phyloP scores from a whole-genome alignment of 2,797 vertebrate genomes.

The Spinibarbus caldwelli region DNA sequence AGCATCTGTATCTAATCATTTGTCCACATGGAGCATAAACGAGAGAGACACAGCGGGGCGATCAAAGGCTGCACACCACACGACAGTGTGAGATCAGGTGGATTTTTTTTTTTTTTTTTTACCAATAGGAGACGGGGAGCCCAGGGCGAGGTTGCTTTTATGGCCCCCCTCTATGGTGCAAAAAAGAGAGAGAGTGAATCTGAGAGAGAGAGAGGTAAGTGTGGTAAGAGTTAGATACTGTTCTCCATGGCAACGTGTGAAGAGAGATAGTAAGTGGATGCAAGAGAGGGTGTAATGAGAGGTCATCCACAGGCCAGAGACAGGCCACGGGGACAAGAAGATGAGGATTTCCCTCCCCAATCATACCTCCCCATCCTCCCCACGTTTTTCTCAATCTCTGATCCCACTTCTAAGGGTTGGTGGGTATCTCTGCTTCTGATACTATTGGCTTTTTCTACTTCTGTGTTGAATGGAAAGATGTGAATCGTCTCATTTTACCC shows the following conservation, averaged over 20 bases:
- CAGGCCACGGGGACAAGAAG: slow-evolving; percentile 48
- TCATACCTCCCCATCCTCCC: background rate
- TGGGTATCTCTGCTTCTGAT: background rate
- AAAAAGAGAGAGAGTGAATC: slow-evolving; percentile 23
- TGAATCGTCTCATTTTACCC: background rate
- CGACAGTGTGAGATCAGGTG: slow-evolving; percentile 37
- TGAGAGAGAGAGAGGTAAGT: slow-evolving; percentile 20
- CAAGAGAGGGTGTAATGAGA: slow-evolving; percentile 59
- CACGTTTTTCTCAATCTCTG: slow-evolving; percentile 31
- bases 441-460: background rate
- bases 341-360: slow-evolving; percentile 22
- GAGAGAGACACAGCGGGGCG: slow-evolving; percentile 28
- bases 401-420: slow-evolving; percentile 21
- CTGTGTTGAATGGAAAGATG: background rate
- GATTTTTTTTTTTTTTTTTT: slow-evolving; percentile 41
- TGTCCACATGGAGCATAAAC: slow-evolving; percentile 34
- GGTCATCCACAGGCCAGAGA: slow-evolving; percentile 59
- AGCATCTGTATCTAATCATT: slow-evolving; percentile 49
- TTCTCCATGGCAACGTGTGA: slow-evolving; percentile 58
- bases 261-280: slow-evolving; percentile 56
- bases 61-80: slow-evolving; percentile 47
- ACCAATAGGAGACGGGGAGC: slow-evolving; percentile 41
- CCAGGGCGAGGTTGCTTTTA: slow-evolving; percentile 53
- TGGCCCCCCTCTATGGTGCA: slow-evolving; percentile 29
- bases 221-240: slow-evolving; percentile 24